Percentiles rank a stretch among this genome's conserved stretches.
phyloP scores from a whole-genome alignment of 1,140 invertebrate species.

The Reticulitermes speratus region DNA sequence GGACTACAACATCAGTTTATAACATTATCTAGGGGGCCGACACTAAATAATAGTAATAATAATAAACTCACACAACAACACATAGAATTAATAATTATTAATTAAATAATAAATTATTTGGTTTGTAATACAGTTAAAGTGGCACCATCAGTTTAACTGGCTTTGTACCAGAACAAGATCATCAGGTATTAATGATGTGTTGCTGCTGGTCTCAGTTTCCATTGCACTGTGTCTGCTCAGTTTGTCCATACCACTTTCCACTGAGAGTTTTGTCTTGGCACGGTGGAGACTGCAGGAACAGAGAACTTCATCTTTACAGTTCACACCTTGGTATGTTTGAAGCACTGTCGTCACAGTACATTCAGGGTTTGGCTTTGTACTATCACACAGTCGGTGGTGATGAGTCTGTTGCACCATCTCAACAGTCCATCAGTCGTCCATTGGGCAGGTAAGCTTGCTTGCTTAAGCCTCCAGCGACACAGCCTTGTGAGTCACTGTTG shows the following conservation, averaged over 20 bases:
- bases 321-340: constrained; percentile 5
- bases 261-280: constrained; percentile 18
- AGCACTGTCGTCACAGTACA: background rate
- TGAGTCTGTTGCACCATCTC: background rate
- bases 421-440: constrained; percentile 10
- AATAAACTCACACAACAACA: constrained; percentile 35
- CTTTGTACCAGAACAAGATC: constrained; percentile 47
- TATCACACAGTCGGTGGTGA: constrained; percentile 37
- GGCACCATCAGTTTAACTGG: constrained; percentile 43
- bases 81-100: constrained; percentile 42
- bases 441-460: background rate
- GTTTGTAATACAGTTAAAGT: constrained; percentile 60
- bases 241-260: constrained; percentile 31
- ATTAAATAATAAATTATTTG: constrained; percentile 65
- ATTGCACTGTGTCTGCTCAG: background rate
- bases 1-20: constrained; percentile 25
- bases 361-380: constrained; percentile 38
- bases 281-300: constrained; percentile 4
- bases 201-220: background rate
- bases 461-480: constrained; percentile 57
- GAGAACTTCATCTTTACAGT: background rate
- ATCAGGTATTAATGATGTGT: background rate
- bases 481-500: constrained; percentile 49
- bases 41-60: constrained; percentile 27
- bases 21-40: constrained; percentile 23